Evolutionary conservation across 2,888 invertebrate species (phyloP), one percentile per base, ranked within the genome.

Genomic region (Monochamus alternatus): DNA sequence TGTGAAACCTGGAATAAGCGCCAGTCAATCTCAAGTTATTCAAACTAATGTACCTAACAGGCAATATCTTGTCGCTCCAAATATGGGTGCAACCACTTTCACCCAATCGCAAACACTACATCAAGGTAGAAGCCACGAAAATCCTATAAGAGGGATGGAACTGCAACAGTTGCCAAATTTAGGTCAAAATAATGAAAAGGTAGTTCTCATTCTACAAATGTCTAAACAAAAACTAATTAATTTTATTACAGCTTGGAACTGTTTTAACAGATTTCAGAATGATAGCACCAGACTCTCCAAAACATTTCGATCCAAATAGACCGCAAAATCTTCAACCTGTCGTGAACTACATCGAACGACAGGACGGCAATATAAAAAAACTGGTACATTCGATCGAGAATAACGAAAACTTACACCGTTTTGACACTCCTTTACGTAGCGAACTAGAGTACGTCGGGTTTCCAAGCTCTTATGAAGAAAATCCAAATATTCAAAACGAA

Each of bases 251-350:
- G 69, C 30, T 69, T 47, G 60, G 44, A 9, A 43, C n/a, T 69
- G 44, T 60, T 3, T 8, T 69, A n/a, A 30, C 44, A 59, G 12
- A 43, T n/a, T 58, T 58, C 47, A 14, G 22, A n/a, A n/a, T 32
- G 14, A 12, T 60, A 22, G 52, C 44, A 2, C 70, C 68, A 44
- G 69, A 75, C 63, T 60, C 69, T 63, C 77, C 76, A 1, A 12
- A 64, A 30, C 2, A 75, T 30, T 77, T 70, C 22, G 71, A 78
- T 67, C 66, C 71, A 0, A 59, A 3, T 4, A 32, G 73, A 58
- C 76, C 80, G 5, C 67, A 78, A 67, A 76, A 80, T 69, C 65
- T 72, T 12, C 75, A 77, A 64, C 73, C 55, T 9, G 43, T 80
- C 43, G 75, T 76, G 2, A 62, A 67, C 14, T 80, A 74, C 43